phyloP scores from a whole-genome alignment of 2,888 invertebrate species.

The Mimachlamys varia region DNA sequence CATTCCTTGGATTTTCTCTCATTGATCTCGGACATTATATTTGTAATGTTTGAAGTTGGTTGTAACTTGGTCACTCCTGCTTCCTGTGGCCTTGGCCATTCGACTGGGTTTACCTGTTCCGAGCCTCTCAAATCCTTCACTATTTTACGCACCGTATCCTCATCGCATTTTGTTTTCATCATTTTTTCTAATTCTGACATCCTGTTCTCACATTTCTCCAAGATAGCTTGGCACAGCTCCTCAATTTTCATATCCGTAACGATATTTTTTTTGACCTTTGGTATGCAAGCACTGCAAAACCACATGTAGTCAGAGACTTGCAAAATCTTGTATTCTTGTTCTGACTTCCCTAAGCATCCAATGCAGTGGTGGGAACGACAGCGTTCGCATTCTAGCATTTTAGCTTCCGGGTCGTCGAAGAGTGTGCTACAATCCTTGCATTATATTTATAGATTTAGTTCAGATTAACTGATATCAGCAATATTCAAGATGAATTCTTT shows the following conservation, averaged over 20 bases:
- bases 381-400: too few relatives aligned
- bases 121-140: background rate
- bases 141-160: background rate
- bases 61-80: background rate
- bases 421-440: too few relatives aligned
- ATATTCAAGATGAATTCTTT: too few relatives aligned
- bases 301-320: constrained; percentile 23
- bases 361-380: constrained; percentile 7
- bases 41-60: background rate
- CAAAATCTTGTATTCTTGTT: constrained; percentile 20
- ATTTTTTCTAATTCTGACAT: background rate
- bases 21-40: background rate
- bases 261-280: too few relatives aligned
- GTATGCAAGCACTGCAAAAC: constrained; percentile 20
- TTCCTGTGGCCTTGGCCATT: background rate
- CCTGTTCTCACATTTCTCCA: constrained; percentile 21
- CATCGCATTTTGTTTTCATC: background rate
- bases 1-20: constrained; percentile 32
- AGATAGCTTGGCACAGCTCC: constrained; percentile 23
- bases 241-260: constrained; percentile 38
- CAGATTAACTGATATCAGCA: too few relatives aligned
- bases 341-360: constrained; percentile 36
- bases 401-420: too few relatives aligned
- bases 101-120: background rate
- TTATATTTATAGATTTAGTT: too few relatives aligned